Conservation (phyloP, 2,888 invertebrate species). For the Synergus itoensis region DNA sequence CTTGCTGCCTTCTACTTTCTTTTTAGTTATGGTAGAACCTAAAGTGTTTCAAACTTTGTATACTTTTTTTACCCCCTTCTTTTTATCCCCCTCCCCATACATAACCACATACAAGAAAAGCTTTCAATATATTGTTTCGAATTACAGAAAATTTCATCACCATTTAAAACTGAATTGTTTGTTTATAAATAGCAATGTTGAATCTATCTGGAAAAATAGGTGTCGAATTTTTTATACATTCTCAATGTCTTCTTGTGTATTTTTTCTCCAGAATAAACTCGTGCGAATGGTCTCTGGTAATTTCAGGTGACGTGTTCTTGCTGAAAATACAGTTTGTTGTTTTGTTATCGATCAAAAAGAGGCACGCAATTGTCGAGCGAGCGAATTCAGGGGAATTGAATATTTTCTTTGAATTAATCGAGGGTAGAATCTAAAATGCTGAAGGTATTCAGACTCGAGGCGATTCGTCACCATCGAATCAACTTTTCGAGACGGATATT, state of each 20-base stretch:
- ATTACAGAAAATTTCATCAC: not conserved
- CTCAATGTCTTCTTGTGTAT: not conserved
- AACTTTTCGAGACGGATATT: not conserved
- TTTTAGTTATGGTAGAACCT: not conserved
- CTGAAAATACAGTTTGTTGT: conserved; percentile 36
- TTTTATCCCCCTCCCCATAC: too few relatives aligned
- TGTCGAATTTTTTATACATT: too few relatives aligned
- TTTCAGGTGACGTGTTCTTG: conserved; percentile 27
- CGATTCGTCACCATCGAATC: not conserved
- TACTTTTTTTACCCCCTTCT: not conserved
- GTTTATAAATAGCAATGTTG: too few relatives aligned
- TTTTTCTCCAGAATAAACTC: not conserved
- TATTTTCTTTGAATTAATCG: conserved; percentile 71
- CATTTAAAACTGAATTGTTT: too few relatives aligned
- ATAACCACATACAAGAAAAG: too few relatives aligned
- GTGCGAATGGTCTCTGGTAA: conserved; percentile 16
- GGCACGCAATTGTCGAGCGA: not conserved
- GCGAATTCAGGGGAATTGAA: not conserved
- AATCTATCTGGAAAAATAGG: too few relatives aligned
- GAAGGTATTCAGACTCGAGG: not conserved
- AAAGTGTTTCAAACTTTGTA: too few relatives aligned
- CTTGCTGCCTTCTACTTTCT: not conserved
- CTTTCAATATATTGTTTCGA: not conserved
- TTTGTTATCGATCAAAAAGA: conserved; percentile 32
- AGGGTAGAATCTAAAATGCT: conserved; percentile 1